A percentile compares a stretch with the other conserved stretches of the same genome.
Evolutionary conservation across 2,113 vertebrate species (phyloP).

Genomic region (Anolis sagrei): DNA sequence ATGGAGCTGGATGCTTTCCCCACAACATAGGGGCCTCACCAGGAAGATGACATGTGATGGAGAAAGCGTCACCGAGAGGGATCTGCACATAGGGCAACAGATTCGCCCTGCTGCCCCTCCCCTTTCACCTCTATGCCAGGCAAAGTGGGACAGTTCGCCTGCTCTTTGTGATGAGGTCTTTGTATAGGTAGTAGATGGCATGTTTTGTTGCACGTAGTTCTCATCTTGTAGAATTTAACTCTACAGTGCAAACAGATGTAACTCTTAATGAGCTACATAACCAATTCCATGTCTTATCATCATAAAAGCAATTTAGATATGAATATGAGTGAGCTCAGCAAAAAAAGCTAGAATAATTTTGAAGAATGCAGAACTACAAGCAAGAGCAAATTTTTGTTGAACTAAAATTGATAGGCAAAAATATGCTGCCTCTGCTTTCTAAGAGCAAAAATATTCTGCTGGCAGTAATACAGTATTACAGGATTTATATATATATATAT

Average conservation of each 20-base stretch:
- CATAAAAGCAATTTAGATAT: conserved; percentile 2
- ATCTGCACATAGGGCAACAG: no score
- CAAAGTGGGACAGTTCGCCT: no score
- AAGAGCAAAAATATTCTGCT: conserved; percentile 26
- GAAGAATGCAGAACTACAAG: background rate
- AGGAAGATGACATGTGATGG: no score
- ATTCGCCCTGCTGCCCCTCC: no score
- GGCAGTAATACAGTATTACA: conserved; percentile 24
- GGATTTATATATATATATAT: no score
- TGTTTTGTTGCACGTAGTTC: background rate
- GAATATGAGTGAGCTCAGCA: background rate
- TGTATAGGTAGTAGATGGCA: background rate
- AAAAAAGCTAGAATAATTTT: conserved; percentile 16
- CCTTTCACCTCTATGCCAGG: no score
- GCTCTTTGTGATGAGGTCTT: no score
- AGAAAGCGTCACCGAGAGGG: no score
- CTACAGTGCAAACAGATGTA: conserved; percentile 12
- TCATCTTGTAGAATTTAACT: conserved; percentile 22
- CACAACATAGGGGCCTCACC: no score
- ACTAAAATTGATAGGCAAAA: conserved; percentile 19
- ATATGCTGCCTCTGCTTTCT: conserved; percentile 18
- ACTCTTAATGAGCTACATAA: background rate
- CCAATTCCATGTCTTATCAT: background rate
- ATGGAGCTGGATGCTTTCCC: no score
- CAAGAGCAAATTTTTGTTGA: conserved; percentile 25